These are phyloP conservation scores for Campylorhamphus procurvoides DNA, from an alignment of 2,113 vertebrate genomes.

Conservation along the genomic window DNA sequence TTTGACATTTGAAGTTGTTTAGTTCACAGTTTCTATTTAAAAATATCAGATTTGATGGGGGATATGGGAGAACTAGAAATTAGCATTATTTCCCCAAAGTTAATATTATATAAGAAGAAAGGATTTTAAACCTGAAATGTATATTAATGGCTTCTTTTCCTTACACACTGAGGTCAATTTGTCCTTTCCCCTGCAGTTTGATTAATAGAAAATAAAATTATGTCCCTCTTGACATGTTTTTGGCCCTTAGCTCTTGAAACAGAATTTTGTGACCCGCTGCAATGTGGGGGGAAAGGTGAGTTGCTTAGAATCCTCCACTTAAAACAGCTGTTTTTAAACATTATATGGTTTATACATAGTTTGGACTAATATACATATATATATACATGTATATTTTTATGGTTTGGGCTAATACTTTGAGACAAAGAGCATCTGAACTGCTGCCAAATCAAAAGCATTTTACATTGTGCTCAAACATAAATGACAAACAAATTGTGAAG, in stretches of 20 bases:
- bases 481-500: not conserved
- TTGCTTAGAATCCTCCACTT: not conserved
- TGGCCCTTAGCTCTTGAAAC: not conserved
- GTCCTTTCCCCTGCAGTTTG: not conserved
- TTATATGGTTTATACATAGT: not conserved
- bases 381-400: not conserved
- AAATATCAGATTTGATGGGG: not conserved
- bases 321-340: not conserved
- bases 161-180: not conserved
- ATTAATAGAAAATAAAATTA: not conserved
- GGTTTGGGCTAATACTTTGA: accelerated
- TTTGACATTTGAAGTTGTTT: not conserved
- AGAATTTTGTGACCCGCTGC: not conserved
- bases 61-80: not conserved
- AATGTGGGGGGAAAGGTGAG: too few relatives aligned
- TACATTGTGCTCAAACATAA: not conserved
- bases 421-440: not conserved
- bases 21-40: not conserved
- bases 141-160: not conserved
- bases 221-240: accelerated
- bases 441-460: not conserved
- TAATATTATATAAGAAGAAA: not conserved
- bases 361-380: not conserved
- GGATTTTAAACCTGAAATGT: not conserved
- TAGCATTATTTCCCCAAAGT: not conserved